Evolutionary conservation across 2,888 invertebrate species (phyloP).

Genomic region (Drosophila borborema): DNA sequence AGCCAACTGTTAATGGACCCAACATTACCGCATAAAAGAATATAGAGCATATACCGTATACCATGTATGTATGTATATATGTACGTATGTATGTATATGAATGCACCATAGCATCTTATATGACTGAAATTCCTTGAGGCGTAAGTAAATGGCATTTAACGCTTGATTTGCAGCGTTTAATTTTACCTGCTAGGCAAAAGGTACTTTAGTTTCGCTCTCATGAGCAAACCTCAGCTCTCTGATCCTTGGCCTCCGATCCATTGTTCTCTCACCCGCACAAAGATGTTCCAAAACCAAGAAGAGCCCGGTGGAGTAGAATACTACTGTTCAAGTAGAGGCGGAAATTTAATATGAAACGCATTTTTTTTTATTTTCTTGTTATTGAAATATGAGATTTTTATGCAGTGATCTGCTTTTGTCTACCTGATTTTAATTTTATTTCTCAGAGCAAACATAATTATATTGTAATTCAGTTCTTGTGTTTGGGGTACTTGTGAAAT

Average conservation of each 20-base stretch:
- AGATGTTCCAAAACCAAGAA: slow-evolving; percentile 12
- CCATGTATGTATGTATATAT: too few relatives aligned
- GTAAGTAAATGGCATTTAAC: slow-evolving; percentile 83
- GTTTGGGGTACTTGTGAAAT: slow-evolving; percentile 56
- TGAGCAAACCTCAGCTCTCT: slow-evolving; percentile 23
- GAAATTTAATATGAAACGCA: slow-evolving; percentile 83
- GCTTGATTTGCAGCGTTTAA: slow-evolving; percentile 81
- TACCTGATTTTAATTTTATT: slow-evolving; percentile 46
- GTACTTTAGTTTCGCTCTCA: slow-evolving; percentile 51
- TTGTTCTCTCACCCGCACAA: slow-evolving; percentile 70
- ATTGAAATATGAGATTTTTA: slow-evolving; percentile 75
- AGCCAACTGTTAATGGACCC: slow-evolving; percentile 67
- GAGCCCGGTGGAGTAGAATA: slow-evolving; percentile 13
- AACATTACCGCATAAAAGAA: slow-evolving; percentile 13
- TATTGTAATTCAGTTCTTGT: slow-evolving; percentile 39
- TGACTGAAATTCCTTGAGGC: slow-evolving; percentile 68
- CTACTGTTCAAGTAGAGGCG: slow-evolving; percentile 73
- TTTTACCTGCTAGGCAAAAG: slow-evolving; percentile 56
- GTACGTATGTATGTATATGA: too few relatives aligned
- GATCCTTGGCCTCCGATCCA: slow-evolving; percentile 53
- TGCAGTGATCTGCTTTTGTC: slow-evolving; percentile 54
- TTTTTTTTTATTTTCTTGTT: slow-evolving; percentile 29
- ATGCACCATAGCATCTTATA: slow-evolving; percentile 9
- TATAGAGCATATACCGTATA: slow-evolving; percentile 9
- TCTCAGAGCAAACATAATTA: slow-evolving; percentile 37